Percentiles rank a stretch among this genome's conserved stretches.
Conservation (phyloP, 2,113 vertebrate genomes). For the Odontesthes bonariensis region DNA sequence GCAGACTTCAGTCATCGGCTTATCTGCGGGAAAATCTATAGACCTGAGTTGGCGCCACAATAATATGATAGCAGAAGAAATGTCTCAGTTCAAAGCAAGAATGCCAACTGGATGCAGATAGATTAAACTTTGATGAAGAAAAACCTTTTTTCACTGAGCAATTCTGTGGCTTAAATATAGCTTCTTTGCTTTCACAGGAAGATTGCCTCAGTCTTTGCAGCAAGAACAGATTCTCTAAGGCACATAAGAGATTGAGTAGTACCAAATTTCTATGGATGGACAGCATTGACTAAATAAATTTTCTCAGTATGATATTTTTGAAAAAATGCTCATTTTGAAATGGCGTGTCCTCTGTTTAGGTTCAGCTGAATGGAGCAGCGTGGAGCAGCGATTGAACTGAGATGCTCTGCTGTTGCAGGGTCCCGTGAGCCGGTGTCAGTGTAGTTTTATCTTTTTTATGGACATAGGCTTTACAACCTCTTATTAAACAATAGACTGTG, state of each 20-base stretch:
- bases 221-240: slow-evolving; percentile 4
- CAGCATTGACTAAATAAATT: background rate
- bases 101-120: no score
- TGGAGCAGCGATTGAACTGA: slow-evolving; percentile 10
- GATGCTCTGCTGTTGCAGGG: background rate
- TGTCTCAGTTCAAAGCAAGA: no score
- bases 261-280: background rate
- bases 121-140: background rate
- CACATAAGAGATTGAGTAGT: background rate
- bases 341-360: slow-evolving; percentile 6
- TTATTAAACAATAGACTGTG: slow-evolving; percentile 57
- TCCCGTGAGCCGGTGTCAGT: slow-evolving; percentile 42
- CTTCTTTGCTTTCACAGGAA: background rate
- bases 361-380: background rate
- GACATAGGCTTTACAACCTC: slow-evolving; percentile 37
- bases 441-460: slow-evolving; percentile 40
- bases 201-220: background rate
- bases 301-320: slow-evolving; percentile 5
- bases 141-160: background rate
- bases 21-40: no score
- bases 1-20: background rate
- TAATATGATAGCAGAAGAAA: background rate
- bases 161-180: background rate
- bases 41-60: background rate
- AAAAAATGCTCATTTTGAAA: slow-evolving; percentile 6